Conservation (phyloP, 1,140 invertebrate genomes). For the Lucilia sericata region DNA sequence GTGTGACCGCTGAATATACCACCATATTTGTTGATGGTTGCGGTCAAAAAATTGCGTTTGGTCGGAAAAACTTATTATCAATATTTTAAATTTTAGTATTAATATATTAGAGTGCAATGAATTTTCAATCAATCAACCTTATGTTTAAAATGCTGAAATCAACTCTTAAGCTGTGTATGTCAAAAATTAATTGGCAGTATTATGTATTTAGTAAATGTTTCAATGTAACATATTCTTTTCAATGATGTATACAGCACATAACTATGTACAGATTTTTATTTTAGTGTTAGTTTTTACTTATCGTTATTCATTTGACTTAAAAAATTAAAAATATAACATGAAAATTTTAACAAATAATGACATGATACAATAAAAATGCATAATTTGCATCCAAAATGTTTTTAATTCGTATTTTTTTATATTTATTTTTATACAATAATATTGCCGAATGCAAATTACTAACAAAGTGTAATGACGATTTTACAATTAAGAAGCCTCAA, state of each 20-base stretch:
- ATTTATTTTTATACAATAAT: background rate
- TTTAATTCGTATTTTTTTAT: background rate
- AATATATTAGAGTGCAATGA: too few species aligned
- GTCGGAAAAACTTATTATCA: too few species aligned
- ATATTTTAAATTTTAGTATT: too few species aligned
- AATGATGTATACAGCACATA: background rate
- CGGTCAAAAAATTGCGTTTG: too few species aligned
- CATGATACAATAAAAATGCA: background rate
- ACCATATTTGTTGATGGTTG: too few species aligned
- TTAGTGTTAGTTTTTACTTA: background rate
- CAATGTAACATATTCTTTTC: background rate
- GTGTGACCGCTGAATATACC: too few species aligned
- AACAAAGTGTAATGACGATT: background rate
- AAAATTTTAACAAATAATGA: background rate
- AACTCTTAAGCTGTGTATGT: too few species aligned
- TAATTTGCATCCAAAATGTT: background rate
- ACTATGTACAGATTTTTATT: background rate
- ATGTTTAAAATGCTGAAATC: too few species aligned
- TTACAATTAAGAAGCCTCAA: background rate
- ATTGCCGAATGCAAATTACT: background rate
- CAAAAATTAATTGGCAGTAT: too few species aligned
- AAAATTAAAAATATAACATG: background rate
- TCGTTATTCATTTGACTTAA: background rate
- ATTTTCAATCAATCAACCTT: too few species aligned
- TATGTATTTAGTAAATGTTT: background rate